Conservation (phyloP, 2,113 vertebrate species). For the Uropsilus gracilis region DNA sequence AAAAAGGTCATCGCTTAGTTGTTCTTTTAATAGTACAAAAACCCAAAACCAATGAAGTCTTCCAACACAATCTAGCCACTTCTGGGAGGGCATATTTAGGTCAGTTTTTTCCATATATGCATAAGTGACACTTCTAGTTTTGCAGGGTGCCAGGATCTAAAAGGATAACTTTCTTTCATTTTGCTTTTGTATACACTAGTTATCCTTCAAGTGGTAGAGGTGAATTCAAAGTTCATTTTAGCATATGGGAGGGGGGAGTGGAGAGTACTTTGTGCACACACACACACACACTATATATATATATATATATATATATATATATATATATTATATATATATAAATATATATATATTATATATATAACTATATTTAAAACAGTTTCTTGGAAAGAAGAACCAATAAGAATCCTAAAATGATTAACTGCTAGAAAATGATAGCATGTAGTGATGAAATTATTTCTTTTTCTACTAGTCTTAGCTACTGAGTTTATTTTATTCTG, state of each 20-base stretch:
- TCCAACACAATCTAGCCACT: neutral
- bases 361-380: neutral
- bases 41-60: neutral
- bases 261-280: neutral
- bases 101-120: neutral
- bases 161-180: neutral
- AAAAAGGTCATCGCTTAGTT: neutral
- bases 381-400: neutral
- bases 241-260: neutral
- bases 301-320: neutral
- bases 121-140: neutral
- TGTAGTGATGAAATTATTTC: neutral
- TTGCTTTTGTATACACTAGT: neutral
- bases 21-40: slow-evolving; percentile 40
- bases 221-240: neutral
- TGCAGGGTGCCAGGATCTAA: neutral
- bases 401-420: neutral
- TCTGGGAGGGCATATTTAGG: neutral
- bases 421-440: slow-evolving; percentile 22
- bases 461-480: neutral
- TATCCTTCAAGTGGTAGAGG: neutral
- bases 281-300: neutral
- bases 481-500: slow-evolving; percentile 5
- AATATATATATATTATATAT: neutral
- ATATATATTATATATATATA: neutral